A percentile compares a stretch with the other conserved stretches of the same genome.
Evolutionary conservation across 2,888 invertebrate genomes (phyloP).

Genomic region (Clusia tigrina): DNA sequence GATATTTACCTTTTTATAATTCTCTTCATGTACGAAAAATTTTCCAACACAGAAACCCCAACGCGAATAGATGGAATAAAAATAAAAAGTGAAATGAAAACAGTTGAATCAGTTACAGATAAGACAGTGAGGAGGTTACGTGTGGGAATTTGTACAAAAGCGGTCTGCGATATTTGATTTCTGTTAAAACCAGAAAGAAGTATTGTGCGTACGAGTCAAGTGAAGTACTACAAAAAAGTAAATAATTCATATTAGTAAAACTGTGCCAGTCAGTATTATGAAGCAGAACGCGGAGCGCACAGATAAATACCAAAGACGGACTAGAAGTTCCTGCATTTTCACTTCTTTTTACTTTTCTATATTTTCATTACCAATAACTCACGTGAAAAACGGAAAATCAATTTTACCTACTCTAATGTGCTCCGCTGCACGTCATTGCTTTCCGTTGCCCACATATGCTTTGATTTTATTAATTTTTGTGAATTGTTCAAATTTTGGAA

Average conservation of each 20-base stretch:
- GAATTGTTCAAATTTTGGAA: conserved; percentile 7
- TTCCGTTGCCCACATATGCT: background rate
- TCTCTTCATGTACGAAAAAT: too few relatives aligned
- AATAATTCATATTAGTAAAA: too few relatives aligned
- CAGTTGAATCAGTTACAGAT: background rate
- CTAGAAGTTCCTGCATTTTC: conserved; percentile 26
- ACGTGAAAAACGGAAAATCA: conserved; percentile 49
- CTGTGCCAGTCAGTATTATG: conserved; percentile 21
- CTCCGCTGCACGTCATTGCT: conserved; percentile 20
- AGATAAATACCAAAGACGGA: conserved; percentile 35
- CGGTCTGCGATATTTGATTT: too few relatives aligned
- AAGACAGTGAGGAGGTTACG: background rate
- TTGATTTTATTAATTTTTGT: conserved; percentile 11
- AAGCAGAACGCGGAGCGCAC: conserved; percentile 28
- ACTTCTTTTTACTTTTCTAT: background rate
- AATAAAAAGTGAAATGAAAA: too few relatives aligned
- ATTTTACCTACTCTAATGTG: conserved; percentile 40
- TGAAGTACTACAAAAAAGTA: background rate
- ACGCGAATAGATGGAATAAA: too few relatives aligned
- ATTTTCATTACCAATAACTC: conserved; percentile 17
- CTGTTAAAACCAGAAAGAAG: too few relatives aligned
- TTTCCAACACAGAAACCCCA: too few relatives aligned
- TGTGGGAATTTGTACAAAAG: background rate
- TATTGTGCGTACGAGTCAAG: too few relatives aligned
- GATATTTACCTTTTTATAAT: too few relatives aligned